A percentile compares a stretch with the other conserved stretches of the same genome.
phyloP scores from a whole-genome alignment of 1,140 invertebrate species.

The Pinna nobilis region DNA sequence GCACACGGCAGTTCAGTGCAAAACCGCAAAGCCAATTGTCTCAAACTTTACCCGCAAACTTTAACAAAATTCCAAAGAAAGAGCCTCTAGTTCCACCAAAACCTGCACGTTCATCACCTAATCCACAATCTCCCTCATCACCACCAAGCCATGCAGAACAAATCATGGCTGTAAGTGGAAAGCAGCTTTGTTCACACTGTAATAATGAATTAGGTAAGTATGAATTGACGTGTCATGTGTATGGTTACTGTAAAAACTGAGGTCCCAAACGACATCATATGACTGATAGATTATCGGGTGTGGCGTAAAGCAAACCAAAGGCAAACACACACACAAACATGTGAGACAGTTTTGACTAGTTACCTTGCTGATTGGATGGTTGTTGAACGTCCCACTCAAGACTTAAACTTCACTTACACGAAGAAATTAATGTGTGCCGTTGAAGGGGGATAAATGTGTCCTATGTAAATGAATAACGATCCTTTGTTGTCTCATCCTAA shows the following conservation, averaged over 20 bases:
- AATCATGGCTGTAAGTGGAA: slow-evolving; percentile 86
- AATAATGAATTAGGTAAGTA: slow-evolving; percentile 93
- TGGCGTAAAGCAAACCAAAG: no score
- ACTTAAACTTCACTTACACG: no score
- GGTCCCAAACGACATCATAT: no score
- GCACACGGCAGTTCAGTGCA: slow-evolving; percentile 65
- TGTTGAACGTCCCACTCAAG: no score
- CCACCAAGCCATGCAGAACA: slow-evolving; percentile 53
- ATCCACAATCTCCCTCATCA: slow-evolving; percentile 50
- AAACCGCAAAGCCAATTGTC: slow-evolving; percentile 41
- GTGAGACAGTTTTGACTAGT: background rate
- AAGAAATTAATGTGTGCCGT: no score
- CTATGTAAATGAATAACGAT: no score
- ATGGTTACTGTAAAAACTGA: no score
- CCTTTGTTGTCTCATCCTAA: no score
- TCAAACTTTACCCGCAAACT: slow-evolving; percentile 53
- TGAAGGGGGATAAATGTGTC: no score
- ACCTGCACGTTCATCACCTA: slow-evolving; percentile 35
- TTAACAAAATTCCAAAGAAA: slow-evolving; percentile 39
- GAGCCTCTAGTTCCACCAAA: slow-evolving; percentile 36
- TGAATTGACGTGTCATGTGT: no score
- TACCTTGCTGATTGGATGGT: slow-evolving; percentile 78
- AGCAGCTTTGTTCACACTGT: slow-evolving; percentile 96
- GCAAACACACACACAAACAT: background rate
- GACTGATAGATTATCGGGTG: no score